A percentile compares a stretch with the other conserved stretches of the same genome.
These are phyloP conservation scores for Discoglossus pictus DNA, from an alignment of 2,797 vertebrate species.

Conservation along the genomic window DNA sequence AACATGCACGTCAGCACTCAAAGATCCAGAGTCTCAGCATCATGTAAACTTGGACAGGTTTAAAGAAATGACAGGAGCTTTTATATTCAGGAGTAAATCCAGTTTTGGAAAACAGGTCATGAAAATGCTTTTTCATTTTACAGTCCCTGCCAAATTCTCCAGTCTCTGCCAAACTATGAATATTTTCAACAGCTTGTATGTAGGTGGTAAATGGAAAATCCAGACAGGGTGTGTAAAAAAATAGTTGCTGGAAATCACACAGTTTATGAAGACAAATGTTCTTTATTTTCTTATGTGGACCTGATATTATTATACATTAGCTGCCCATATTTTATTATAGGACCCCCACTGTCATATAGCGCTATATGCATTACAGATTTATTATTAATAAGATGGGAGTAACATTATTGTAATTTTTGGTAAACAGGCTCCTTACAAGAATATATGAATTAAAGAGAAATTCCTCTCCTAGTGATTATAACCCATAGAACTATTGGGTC, in stretches of 20 bases:
- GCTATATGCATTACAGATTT: too few species aligned
- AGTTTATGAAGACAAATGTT: too few species aligned
- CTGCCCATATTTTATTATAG: too few species aligned
- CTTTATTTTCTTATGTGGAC: too few species aligned
- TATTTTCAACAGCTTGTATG: conserved; percentile 34
- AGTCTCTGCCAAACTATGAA: conserved; percentile 34
- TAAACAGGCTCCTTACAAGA: too few species aligned
- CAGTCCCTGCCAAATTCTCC: conserved; percentile 1
- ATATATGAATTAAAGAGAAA: too few species aligned
- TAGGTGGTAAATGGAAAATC: conserved; percentile 47
- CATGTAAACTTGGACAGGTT: conserved; percentile 41
- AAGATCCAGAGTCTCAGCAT: conserved; percentile 30
- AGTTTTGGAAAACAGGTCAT: conserved; percentile 26
- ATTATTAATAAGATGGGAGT: too few species aligned
- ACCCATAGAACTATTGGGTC: too few species aligned
- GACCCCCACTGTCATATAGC: too few species aligned
- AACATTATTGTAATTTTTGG: too few species aligned
- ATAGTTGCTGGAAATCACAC: background rate
- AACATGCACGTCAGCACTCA: conserved; percentile 34
- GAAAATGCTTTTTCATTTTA: conserved; percentile 23
- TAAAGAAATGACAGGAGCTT: conserved; percentile 31
- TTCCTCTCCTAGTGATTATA: too few species aligned
- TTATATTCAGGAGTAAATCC: conserved; percentile 33
- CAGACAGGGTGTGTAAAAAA: background rate
- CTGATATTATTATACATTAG: too few species aligned